Conservation (phyloP, 2,888 invertebrate species). For the Euplagia quadripunctaria region DNA sequence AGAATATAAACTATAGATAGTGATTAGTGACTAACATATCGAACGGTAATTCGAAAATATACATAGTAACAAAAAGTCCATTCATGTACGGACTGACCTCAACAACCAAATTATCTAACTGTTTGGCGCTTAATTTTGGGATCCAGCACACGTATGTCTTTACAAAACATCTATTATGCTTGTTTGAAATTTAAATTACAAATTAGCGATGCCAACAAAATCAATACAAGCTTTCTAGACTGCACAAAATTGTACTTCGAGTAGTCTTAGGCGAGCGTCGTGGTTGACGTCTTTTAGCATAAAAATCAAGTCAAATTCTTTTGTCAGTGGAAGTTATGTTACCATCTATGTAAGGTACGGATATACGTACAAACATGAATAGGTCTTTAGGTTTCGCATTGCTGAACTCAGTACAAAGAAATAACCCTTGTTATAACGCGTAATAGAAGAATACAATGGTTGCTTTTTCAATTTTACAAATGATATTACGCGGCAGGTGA, state of each 20-base stretch:
- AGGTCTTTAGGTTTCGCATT: conserved; percentile 64
- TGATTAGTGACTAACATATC: conserved; percentile 48
- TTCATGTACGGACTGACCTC: conserved; percentile 68
- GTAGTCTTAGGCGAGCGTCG: conserved; percentile 19
- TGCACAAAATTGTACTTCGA: conserved; percentile 39
- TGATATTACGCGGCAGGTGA: conserved; percentile 37
- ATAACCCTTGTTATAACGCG: conserved; percentile 61
- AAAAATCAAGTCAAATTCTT: conserved; percentile 42
- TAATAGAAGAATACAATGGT: conserved; percentile 57
- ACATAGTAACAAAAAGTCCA: conserved; percentile 66
- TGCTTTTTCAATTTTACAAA: conserved; percentile 51
- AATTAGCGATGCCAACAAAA: conserved; percentile 60
- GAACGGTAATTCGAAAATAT: conserved; percentile 69
- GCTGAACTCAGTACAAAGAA: conserved; percentile 68
- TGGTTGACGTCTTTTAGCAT: conserved; percentile 5
- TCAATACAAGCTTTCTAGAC: conserved; percentile 62
- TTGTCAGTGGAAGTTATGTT: conserved; percentile 46
- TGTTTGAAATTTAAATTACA: conserved; percentile 60
- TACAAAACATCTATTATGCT: conserved; percentile 62
- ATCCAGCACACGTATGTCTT: conserved; percentile 64
- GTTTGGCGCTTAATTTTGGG: conserved; percentile 70
- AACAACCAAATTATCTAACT: conserved; percentile 76
- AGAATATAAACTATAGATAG: conserved; percentile 54
- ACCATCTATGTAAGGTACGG: conserved; percentile 27
- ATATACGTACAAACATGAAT: conserved; percentile 52